Evolutionary conservation across 1,140 invertebrate species (phyloP).

Genomic region (Andricus grossulariae): DNA sequence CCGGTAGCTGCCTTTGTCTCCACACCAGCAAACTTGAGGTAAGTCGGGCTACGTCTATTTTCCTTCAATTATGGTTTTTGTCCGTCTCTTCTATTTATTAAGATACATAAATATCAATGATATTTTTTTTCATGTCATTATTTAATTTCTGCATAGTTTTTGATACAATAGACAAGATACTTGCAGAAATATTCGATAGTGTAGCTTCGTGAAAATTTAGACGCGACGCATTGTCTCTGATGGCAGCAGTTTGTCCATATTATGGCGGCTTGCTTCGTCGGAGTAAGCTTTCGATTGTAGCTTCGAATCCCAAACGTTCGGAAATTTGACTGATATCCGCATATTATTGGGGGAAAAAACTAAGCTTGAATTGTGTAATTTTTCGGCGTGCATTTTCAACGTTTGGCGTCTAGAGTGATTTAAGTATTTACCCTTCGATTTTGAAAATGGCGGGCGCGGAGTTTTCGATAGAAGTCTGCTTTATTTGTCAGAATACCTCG

Average conservation of each 20-base stretch:
- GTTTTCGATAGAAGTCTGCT: constrained; percentile 36
- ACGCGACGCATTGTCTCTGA: constrained; percentile 31
- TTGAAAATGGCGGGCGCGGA: constrained; percentile 57
- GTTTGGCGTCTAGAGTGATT: constrained; percentile 33
- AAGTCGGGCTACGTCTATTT: constrained; percentile 12
- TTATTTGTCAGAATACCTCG: not conserved
- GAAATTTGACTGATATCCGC: not conserved
- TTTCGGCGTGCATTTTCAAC: constrained; percentile 12
- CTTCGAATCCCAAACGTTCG: not conserved
- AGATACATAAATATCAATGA: not conserved
- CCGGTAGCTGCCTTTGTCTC: constrained; percentile 39
- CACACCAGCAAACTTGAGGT: constrained; percentile 14
- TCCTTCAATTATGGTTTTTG: constrained; percentile 26
- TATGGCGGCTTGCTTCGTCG: constrained; percentile 38
- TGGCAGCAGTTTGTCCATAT: constrained; percentile 23
- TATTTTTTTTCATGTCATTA: not conserved
- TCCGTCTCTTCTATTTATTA: not conserved
- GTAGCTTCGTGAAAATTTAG: not conserved
- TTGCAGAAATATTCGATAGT: constrained; percentile 31
- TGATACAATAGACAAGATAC: not conserved
- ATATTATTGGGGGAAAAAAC: not conserved
- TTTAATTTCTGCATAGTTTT: constrained; percentile 2
- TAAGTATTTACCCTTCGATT: constrained; percentile 51
- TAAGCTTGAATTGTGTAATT: not conserved
- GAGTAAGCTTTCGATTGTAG: not conserved